Base-by-base conservation (phyloP, 2,113 vertebrate genomes). In the Antechinus flavipes region DNA sequence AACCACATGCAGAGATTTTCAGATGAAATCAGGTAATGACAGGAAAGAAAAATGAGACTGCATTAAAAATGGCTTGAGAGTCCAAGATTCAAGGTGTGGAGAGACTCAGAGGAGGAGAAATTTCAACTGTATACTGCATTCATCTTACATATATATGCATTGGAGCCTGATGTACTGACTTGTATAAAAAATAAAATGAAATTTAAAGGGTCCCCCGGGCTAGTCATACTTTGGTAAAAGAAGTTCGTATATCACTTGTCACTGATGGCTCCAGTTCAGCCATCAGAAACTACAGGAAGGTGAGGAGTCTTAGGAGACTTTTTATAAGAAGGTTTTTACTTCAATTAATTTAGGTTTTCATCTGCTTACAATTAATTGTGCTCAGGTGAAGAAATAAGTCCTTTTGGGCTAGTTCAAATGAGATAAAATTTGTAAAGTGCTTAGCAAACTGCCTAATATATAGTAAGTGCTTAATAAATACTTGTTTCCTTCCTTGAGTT, bases 1-100 rank as follows among this genome's bases (percentile, higher is more conserved):
- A 98, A 97, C 42, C 94, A 96, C 95, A 94, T 47, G 91, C 97
- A 97, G 94, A 98, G 96, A 96, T 96, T 96, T 97, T 98, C 97
- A 98, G 97, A 98, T 98, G 94, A 97, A 98, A 98, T 97, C 98
- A 98, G 96, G 97, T 98, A 97, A 98, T 97, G 97, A 97, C 96
- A 98, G 97, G 96, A 96, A 98, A 98, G 97, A 98, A 98, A 98
- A 98, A 98, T 92, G 91, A 97, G 93, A 50, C 96, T 25, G 0
- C 26, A 90, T 92, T 97, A 94, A 98, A 97, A 94, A 53, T 25
- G 91, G 54, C 92, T 93, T 16, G 95, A 95, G 84, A 96, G 91
- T 89, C 91, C 47, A 96, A 93, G 89, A 95, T 96, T 97, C 93
- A 95, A 94, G 96, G 94, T 93, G 61, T 91, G 94, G 93, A 95